These are phyloP conservation scores for Garra rufa DNA, from an alignment of 2,113 vertebrate species.

Conservation along the genomic window DNA sequence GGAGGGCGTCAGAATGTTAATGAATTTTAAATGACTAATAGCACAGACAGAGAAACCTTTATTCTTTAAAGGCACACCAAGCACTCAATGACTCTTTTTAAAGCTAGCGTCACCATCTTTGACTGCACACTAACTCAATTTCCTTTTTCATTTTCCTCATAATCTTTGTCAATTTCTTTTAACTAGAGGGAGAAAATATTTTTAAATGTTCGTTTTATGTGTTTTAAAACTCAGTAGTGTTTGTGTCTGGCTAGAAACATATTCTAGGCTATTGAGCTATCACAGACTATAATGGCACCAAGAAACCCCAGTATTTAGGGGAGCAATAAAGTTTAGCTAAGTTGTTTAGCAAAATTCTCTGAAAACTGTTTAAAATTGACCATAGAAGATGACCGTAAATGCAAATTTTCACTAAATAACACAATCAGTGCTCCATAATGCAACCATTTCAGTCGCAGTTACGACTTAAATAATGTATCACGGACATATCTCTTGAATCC, in stretches of 20 bases:
- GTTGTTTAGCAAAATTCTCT: too few species aligned
- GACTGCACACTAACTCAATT: constrained; percentile 8
- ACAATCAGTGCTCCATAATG: too few species aligned
- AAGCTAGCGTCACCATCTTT: constrained; percentile 25
- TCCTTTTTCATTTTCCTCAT: constrained; percentile 16
- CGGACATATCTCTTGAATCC: too few species aligned
- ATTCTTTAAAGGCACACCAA: constrained; percentile 41
- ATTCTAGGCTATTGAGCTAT: not conserved
- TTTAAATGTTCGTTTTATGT: constrained; percentile 2
- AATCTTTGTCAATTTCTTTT: constrained; percentile 14
- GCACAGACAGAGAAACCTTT: constrained; percentile 39
- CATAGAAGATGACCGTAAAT: too few species aligned
- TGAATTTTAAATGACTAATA: constrained; percentile 41
- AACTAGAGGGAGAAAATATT: constrained; percentile 5
- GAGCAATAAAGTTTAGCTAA: too few species aligned
- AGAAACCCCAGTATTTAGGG: not conserved
- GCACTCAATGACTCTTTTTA: constrained; percentile 39
- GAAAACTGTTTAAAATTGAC: too few species aligned
- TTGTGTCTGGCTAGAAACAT: not conserved
- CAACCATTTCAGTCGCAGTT: too few species aligned
- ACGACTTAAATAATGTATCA: too few species aligned
- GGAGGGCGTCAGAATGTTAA: constrained; percentile 35
- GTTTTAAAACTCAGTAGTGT: constrained; percentile 15
- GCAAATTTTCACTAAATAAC: too few species aligned
- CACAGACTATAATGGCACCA: not conserved